Percentiles rank a stretch among this genome's conserved stretches.
Conservation (phyloP, 2,888 invertebrate genomes). For the Spodoptera exigua region DNA sequence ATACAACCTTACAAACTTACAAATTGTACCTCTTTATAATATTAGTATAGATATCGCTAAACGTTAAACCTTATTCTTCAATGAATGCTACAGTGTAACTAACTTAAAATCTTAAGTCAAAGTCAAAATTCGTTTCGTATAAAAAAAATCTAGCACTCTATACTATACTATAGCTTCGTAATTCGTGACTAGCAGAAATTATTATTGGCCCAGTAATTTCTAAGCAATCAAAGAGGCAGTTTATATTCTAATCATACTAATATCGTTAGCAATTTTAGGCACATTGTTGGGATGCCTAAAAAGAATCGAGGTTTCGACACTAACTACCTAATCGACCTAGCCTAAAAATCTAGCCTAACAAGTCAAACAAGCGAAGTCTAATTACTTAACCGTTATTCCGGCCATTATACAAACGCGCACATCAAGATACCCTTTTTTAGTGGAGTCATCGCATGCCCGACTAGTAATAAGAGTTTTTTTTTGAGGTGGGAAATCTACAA, state of each 20-base stretch:
- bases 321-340: constrained; percentile 30
- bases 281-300: constrained; percentile 20
- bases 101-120: too few relatives aligned
- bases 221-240: constrained; percentile 14
- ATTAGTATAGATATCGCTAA: too few relatives aligned
- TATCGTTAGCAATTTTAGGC: constrained; percentile 5
- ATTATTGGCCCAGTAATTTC: constrained; percentile 7
- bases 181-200: neutral
- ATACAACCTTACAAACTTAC: too few relatives aligned
- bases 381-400: constrained; percentile 44
- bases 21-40: too few relatives aligned
- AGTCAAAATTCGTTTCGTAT: neutral
- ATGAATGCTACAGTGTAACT: too few relatives aligned
- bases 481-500: too few relatives aligned
- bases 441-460: too few relatives aligned
- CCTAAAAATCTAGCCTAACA: too few relatives aligned
- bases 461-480: too few relatives aligned
- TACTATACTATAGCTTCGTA: too few relatives aligned
- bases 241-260: constrained; percentile 20
- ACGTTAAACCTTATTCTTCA: too few relatives aligned
- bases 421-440: constrained; percentile 2
- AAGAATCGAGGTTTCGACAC: constrained; percentile 37
- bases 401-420: constrained; percentile 1
- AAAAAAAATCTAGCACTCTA: neutral
- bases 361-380: constrained; percentile 31